Conservation (phyloP, 2,797 vertebrate genomes). For the Sebastes ruberrimus region DNA sequence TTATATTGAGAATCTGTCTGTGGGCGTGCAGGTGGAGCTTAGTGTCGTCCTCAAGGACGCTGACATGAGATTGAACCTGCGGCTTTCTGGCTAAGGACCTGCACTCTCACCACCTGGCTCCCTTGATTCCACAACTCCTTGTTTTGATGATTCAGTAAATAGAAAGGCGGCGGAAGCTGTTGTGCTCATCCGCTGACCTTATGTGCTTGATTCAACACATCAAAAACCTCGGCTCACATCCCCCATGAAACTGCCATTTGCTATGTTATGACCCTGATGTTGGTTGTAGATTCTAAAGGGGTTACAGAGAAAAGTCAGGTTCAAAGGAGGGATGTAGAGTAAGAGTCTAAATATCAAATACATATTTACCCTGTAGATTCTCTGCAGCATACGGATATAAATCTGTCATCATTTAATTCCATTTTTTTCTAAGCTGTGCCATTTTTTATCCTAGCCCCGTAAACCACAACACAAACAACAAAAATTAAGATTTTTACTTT, state of each 20-base stretch:
- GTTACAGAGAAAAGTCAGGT: not conserved
- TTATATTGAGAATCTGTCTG: conserved; percentile 2
- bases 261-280: conserved; percentile 1
- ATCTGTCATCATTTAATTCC: not conserved
- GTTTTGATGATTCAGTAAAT: conserved; percentile 23
- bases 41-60: not conserved
- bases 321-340: not conserved
- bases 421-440: not conserved
- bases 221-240: conserved; percentile 8
- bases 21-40: not conserved
- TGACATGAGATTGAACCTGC: not conserved
- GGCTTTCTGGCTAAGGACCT: not conserved
- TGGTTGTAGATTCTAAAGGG: not conserved
- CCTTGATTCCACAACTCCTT: not conserved
- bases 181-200: conserved; percentile 24
- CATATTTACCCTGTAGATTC: not conserved
- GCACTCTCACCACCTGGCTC: not conserved
- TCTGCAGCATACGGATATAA: not conserved
- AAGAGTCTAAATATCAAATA: not conserved
- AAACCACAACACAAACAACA: too few species aligned
- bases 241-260: not conserved
- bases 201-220: conserved; percentile 7
- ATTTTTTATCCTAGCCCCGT: not conserved
- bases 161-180: not conserved
- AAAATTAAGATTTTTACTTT: rapidly evolving